Evolutionary conservation across 1,140 invertebrate species (phyloP).

Genomic region (Cryptotermes secundus): DNA sequence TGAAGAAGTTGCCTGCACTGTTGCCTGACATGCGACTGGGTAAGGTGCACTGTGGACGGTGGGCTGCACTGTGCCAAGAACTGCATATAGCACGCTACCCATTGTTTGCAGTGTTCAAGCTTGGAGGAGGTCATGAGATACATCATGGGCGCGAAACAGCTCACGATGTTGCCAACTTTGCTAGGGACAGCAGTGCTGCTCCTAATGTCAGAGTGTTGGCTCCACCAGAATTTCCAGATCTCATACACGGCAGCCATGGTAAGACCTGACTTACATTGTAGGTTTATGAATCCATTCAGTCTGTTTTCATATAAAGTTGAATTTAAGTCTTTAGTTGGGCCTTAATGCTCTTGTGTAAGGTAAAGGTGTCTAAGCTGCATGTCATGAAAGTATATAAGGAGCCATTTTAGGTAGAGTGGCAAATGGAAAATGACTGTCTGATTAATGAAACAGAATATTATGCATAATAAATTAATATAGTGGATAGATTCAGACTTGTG

Average conservation of each 20-base stretch:
- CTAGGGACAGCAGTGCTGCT: slow-evolving; percentile 61
- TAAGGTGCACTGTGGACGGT: slow-evolving; percentile 62
- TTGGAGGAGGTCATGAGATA: slow-evolving; percentile 68
- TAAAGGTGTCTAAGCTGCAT: too few relatives aligned
- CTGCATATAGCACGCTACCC: slow-evolving; percentile 64
- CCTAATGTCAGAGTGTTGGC: slow-evolving; percentile 63
- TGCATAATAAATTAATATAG: too few relatives aligned
- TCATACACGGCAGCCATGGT: neutral
- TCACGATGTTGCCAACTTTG: slow-evolving; percentile 69
- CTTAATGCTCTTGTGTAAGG: too few relatives aligned
- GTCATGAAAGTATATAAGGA: too few relatives aligned
- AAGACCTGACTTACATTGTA: neutral
- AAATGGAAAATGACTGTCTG: too few relatives aligned
- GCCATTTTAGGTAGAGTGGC: too few relatives aligned
- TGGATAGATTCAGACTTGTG: too few relatives aligned
- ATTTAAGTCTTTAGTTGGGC: too few relatives aligned
- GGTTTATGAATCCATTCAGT: too few relatives aligned
- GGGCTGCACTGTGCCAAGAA: slow-evolving; percentile 55
- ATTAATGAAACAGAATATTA: too few relatives aligned
- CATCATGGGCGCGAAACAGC: slow-evolving; percentile 65
- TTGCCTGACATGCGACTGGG: slow-evolving; percentile 60
- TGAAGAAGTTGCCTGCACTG: slow-evolving; percentile 61
- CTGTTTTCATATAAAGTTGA: too few relatives aligned
- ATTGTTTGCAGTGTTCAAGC: slow-evolving; percentile 68
- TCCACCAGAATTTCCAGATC: slow-evolving; percentile 58